Evolutionary conservation across 2,797 vertebrate genomes (phyloP).

Genomic region (Pitangus sulphuratus): DNA sequence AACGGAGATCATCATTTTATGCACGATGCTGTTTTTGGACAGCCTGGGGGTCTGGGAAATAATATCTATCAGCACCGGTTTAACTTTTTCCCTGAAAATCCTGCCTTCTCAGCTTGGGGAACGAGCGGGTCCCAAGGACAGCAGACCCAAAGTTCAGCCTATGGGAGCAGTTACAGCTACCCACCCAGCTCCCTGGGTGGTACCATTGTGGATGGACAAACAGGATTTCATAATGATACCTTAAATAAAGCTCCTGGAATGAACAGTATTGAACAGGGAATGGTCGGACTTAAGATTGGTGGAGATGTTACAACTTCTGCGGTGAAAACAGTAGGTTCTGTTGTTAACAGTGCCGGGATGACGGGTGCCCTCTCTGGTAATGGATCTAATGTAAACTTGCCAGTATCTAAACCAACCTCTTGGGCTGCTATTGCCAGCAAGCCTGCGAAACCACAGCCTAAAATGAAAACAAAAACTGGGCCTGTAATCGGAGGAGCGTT

Average conservation of each 20-base stretch:
- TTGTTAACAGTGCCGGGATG: slow-evolving; percentile 86
- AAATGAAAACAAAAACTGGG: slow-evolving; percentile 89
- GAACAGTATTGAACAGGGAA: slow-evolving; percentile 95
- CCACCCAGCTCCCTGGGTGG: slow-evolving; percentile 93
- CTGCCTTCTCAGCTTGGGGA: slow-evolving; percentile 95
- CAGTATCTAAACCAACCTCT: slow-evolving; percentile 90
- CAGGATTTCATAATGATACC: slow-evolving; percentile 92
- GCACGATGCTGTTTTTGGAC: slow-evolving; percentile 95
- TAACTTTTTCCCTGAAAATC: slow-evolving; percentile 96
- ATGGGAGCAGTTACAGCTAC: slow-evolving; percentile 94
- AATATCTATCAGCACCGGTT: slow-evolving; percentile 94
- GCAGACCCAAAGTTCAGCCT: slow-evolving; percentile 93
- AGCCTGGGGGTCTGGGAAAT: slow-evolving; percentile 92
- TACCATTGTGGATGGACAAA: slow-evolving; percentile 92
- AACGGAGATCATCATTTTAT: slow-evolving; percentile 97
- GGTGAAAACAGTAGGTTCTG: slow-evolving; percentile 90
- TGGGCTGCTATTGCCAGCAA: slow-evolving; percentile 97
- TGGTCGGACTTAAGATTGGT: slow-evolving; percentile 94
- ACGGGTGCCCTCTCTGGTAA: slow-evolving; percentile 84
- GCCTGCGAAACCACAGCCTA: slow-evolving; percentile 92
- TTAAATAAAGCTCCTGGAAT: slow-evolving; percentile 94
- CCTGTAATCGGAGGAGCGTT: slow-evolving; percentile 83
- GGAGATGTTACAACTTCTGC: slow-evolving; percentile 86
- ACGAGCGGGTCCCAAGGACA: slow-evolving; percentile 93
- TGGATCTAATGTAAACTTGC: slow-evolving; percentile 86